Base-by-base conservation (phyloP, 2,888 invertebrate species). In the Leucania comma region DNA sequence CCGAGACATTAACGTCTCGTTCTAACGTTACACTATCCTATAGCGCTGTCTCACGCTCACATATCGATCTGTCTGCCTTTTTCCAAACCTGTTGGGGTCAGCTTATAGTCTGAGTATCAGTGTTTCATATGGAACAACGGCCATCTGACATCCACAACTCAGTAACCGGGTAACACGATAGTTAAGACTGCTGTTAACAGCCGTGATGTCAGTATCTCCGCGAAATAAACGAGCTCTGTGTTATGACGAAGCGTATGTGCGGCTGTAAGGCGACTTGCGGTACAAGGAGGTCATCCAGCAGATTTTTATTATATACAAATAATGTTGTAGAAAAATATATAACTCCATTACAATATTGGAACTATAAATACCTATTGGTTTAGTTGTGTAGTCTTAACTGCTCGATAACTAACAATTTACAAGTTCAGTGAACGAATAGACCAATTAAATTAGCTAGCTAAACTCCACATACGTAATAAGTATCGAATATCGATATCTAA, bases 261-360 rank as follows among this genome's bases (percentile, higher is more conserved):
- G 46, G n/a, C n/a, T 46, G n/a, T 73, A 56, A 75, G 72, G 60
- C 78, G 66, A 78, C 48, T 61, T 78, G 72, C 22, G 65, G 56
- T 57, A 24, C 32, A 1, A 14, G 24, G 53, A 60, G 51, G 17
- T 46, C 35, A 32, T 24, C 17, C 10, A 32, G 22, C 70, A 51
- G 24, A 57, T 26, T 35, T 59, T n/a, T n/a, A 48, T n/a, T 48
- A n/a, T 48, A 48, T n/a, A 3, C 60, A 12, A n/a, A 53, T 35
- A 67, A 32, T 26, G 1, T 29, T 22, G 5, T 65, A 46, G 38
- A 65, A 78, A 78, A 72, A 75, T 66, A 72, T 10, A 56, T 46
- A 14, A 51, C 22, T 54, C 14, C 8, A 14, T 42, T 48, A 48
- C 14, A 42, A 6, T 24, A 22, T 42, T 66, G 14, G 24, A 29